These are phyloP conservation scores for Drosophila koepferae DNA, from an alignment of 2,888 invertebrate species.

Conservation along the genomic window DNA sequence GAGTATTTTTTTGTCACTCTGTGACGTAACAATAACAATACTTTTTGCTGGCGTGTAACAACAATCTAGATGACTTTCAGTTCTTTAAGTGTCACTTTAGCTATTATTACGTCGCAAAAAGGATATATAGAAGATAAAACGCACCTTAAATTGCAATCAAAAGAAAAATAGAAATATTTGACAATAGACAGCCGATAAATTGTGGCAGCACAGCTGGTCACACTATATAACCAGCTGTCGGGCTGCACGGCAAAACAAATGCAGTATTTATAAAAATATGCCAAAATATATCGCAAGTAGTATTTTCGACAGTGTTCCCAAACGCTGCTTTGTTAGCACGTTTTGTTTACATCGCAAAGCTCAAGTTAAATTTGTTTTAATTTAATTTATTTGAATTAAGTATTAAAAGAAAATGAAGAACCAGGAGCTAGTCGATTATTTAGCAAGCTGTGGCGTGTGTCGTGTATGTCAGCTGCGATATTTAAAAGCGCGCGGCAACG, in stretches of 20 bases:
- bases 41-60: not conserved
- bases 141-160: constrained; percentile 56
- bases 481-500: constrained; percentile 87
- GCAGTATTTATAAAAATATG: not conserved
- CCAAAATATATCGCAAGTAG: not conserved
- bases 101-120: not conserved
- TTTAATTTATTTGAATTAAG: constrained; percentile 16
- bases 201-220: constrained; percentile 20
- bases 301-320: constrained; percentile 2
- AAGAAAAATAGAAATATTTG: constrained; percentile 50
- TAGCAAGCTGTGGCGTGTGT: constrained; percentile 88
- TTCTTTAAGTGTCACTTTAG: accelerated
- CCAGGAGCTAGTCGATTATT: constrained; percentile 86
- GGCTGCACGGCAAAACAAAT: not conserved
- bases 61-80: not conserved
- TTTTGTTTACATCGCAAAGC: constrained; percentile 50
- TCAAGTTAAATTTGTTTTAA: constrained; percentile 5
- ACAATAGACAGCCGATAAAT: constrained; percentile 32
- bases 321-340: constrained; percentile 25
- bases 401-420: constrained; percentile 84
- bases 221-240: constrained; percentile 16
- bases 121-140: not conserved
- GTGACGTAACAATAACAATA: constrained; percentile 81
- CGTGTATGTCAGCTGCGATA: constrained; percentile 89
- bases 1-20: constrained; percentile 9